Conservation (phyloP, 64 coral and sea anemone genomes). For the Montipora cactus region DNA sequence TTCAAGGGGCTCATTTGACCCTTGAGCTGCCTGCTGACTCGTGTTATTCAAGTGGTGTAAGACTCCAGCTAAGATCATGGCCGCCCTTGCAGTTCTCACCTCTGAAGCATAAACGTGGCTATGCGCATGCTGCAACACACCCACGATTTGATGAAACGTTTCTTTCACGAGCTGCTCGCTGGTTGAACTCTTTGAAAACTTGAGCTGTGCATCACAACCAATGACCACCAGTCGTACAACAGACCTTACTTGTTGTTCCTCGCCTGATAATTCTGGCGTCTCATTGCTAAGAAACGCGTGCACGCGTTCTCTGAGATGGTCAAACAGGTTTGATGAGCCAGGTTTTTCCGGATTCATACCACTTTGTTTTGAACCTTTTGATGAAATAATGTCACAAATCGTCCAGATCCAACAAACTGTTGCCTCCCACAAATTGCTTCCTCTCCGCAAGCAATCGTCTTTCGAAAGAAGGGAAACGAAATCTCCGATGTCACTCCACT, state of each 20-base stretch:
- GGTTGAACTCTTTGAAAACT: constrained; percentile 24
- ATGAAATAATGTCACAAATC: not conserved
- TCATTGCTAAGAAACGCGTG: not conserved
- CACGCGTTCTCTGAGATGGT: not conserved
- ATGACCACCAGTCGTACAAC: constrained; percentile 2
- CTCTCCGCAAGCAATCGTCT: constrained; percentile 64
- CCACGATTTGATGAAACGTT: not conserved
- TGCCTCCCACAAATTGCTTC: constrained; percentile 65
- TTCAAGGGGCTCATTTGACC: not conserved
- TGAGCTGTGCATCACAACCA: constrained; percentile 24
- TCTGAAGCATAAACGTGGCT: constrained; percentile 46
- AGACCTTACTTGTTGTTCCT: not conserved
- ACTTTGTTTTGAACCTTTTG: not conserved
- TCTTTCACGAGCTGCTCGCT: not conserved
- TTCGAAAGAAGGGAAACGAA: constrained; percentile 49
- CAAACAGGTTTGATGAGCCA: constrained; percentile 5
- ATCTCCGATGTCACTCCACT: constrained; percentile 49
- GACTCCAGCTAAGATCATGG: constrained; percentile 3
- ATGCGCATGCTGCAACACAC: constrained; percentile 2
- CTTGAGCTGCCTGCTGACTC: not conserved
- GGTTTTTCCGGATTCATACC: not conserved
- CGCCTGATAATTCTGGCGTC: not conserved
- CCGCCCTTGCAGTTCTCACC: not conserved
- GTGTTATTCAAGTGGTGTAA: constrained; percentile 31
- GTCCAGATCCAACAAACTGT: constrained; percentile 67